Percentiles rank a stretch among this genome's conserved stretches.
phyloP scores from a whole-genome alignment of 92 coral and sea anemone species.

The Paramuricea clavata region DNA sequence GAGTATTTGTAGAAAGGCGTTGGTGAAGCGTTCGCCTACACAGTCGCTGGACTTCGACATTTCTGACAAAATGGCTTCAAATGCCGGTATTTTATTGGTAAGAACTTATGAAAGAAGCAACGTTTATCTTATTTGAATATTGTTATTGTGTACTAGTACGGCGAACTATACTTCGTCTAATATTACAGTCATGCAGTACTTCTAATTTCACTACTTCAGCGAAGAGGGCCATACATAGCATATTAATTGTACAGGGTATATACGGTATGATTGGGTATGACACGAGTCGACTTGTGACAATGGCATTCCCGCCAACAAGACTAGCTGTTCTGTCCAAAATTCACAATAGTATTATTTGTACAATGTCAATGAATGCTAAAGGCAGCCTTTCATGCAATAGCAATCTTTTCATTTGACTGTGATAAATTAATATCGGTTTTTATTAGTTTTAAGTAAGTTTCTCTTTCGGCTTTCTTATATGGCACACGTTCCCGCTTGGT shows the following conservation, averaged over 20 bases:
- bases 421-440: background rate
- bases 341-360: no score
- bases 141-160: background rate
- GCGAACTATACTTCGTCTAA: background rate
- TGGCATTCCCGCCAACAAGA: background rate
- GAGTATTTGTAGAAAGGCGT: background rate
- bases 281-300: background rate
- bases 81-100: constrained; percentile 48
- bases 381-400: background rate
- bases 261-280: background rate
- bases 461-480: no score
- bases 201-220: background rate
- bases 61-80: constrained; percentile 32
- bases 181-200: background rate
- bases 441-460: background rate
- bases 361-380: background rate
- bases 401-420: no score
- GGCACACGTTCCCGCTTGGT: no score
- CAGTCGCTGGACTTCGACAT: background rate
- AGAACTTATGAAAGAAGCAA: background rate
- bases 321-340: no score
- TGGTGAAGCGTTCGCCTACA: background rate
- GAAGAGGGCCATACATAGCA: background rate
- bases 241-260: no score
- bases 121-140: background rate